Evolutionary conservation across 2,113 vertebrate genomes (phyloP).

Genomic region (Corythornis cristatus): DNA sequence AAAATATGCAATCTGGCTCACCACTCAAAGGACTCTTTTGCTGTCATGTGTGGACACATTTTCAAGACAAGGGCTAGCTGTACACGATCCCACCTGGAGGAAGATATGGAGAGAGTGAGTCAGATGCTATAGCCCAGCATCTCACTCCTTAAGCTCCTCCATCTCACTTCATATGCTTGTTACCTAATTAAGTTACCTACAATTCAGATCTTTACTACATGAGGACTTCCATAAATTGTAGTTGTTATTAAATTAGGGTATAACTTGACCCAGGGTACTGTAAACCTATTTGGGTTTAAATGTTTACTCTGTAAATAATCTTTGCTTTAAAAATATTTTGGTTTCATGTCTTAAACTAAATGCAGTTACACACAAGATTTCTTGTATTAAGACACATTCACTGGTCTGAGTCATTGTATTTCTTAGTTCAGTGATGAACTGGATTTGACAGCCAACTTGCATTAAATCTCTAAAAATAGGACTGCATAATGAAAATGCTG

Average conservation of each 20-base stretch:
- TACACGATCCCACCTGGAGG: not conserved
- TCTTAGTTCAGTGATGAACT: not conserved
- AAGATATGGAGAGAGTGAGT: not conserved
- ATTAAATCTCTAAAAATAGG: constrained; percentile 39
- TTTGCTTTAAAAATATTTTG: not conserved
- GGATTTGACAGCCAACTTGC: constrained; percentile 4
- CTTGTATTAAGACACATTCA: not conserved
- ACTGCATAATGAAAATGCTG: constrained; percentile 12
- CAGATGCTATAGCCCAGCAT: not conserved
- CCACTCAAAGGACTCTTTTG: not conserved
- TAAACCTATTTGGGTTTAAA: not conserved
- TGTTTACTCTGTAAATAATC: not conserved
- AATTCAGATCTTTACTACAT: not conserved
- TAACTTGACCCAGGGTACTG: not conserved
- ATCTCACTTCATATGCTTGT: too few relatives aligned
- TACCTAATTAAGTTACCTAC: not conserved
- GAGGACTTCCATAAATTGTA: not conserved
- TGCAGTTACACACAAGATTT: not conserved
- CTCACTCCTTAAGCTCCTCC: not conserved
- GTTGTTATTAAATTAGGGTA: not conserved
- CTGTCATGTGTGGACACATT: not conserved
- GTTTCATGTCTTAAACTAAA: not conserved
- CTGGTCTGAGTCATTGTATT: not conserved
- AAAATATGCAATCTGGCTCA: not conserved
- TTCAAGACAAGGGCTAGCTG: not conserved